Conservation (phyloP, 1,140 invertebrate species). For the Macrostomum lignano region DNA sequence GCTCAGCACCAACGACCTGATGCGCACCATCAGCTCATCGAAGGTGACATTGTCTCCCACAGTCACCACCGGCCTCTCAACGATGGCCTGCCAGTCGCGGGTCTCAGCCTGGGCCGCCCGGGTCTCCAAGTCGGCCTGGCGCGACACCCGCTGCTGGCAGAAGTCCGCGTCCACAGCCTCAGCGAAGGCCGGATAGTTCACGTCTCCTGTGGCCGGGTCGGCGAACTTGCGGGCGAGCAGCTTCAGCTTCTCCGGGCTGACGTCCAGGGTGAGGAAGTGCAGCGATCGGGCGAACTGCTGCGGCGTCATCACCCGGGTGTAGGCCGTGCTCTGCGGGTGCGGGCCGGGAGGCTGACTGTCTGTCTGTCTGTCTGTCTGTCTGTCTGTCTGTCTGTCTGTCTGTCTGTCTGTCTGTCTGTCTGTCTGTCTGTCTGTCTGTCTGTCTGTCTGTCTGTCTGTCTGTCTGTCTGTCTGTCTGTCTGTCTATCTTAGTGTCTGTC, state of each 20-base stretch:
- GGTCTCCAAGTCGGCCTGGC: background rate
- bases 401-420: conserved; percentile 1
- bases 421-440: conserved; percentile 4
- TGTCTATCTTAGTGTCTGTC: too few relatives aligned
- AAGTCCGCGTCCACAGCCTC: conserved; percentile 23
- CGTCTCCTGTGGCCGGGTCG: conserved; percentile 20
- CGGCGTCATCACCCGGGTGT: conserved; percentile 21
- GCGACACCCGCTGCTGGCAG: background rate
- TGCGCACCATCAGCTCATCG: conserved; percentile 21
- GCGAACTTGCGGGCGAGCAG: conserved; percentile 21
- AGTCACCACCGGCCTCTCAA: background rate
- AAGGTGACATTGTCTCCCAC: conserved; percentile 12
- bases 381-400: conserved; percentile 4
- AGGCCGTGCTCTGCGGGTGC: conserved; percentile 16
- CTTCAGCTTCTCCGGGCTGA: conserved; percentile 17
- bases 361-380: conserved; percentile 4
- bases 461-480: too few relatives aligned
- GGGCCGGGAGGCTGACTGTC: conserved; percentile 5
- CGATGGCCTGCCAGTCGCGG: background rate
- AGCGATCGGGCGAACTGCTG: conserved; percentile 23
- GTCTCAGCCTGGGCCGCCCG: background rate
- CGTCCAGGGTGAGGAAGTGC: conserved; percentile 21
- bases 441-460: background rate
- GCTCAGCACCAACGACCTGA: conserved; percentile 19
- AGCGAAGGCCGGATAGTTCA: conserved; percentile 27